A percentile compares a stretch with the other conserved stretches of the same genome.
These are phyloP conservation scores for Brachynemurus nebulosus DNA, from an alignment of 2,888 invertebrate genomes.

Conservation along the genomic window DNA sequence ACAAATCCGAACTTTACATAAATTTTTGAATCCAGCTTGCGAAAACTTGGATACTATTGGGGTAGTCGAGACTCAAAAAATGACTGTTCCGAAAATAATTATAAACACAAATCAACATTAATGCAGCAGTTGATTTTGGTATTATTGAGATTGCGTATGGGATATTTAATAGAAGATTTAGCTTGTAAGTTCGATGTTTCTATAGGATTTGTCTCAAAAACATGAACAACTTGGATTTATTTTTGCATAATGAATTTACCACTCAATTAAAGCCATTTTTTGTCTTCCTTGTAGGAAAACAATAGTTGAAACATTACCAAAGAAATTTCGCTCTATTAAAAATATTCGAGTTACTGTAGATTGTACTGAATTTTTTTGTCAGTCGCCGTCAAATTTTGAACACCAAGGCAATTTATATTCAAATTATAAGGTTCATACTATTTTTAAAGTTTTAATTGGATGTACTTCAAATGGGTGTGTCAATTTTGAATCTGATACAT, in stretches of 20 bases:
- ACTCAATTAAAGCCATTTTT: slow-evolving; percentile 12
- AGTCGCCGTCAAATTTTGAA: slow-evolving; percentile 18
- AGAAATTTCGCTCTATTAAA: slow-evolving; percentile 11
- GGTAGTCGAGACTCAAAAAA: slow-evolving; percentile 7
- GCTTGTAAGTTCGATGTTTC: slow-evolving; percentile 15
- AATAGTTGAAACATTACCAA: slow-evolving; percentile 12
- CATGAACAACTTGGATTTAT: slow-evolving; percentile 14
- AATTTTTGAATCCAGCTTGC: slow-evolving; percentile 11
- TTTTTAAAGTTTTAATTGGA: too few species aligned
- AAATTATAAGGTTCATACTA: too few species aligned
- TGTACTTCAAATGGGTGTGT: slow-evolving; percentile 16
- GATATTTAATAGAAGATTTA: slow-evolving; percentile 13
- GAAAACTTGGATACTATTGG: slow-evolving; percentile 10
- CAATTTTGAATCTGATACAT: slow-evolving; percentile 18
- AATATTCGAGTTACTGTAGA: slow-evolving; percentile 17
- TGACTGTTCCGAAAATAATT: slow-evolving; percentile 9
- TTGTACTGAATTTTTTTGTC: slow-evolving; percentile 19
- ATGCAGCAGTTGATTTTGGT: slow-evolving; percentile 13
- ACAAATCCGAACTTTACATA: slow-evolving; percentile 11
- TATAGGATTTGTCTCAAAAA: slow-evolving; percentile 13
- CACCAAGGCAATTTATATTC: slow-evolving; percentile 20
- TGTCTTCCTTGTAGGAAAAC: slow-evolving; percentile 14
- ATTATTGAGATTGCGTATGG: slow-evolving; percentile 12
- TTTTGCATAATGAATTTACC: slow-evolving; percentile 15
- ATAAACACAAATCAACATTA: slow-evolving; percentile 9